Base-by-base conservation (phyloP, 1,140 invertebrate species). In the Drosophila neocordata region DNA sequence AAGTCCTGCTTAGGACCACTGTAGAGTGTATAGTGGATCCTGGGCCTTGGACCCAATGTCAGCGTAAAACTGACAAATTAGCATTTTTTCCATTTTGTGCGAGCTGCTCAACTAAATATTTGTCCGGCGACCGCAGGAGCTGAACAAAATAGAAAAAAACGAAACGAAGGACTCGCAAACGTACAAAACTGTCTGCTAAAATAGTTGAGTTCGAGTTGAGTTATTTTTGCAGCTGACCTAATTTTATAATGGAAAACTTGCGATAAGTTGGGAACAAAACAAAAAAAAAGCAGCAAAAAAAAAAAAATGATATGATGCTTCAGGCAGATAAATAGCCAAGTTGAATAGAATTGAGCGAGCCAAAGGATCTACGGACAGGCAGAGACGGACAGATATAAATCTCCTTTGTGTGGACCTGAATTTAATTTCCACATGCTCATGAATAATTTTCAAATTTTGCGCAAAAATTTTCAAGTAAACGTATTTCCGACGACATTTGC, bases 171-270 rank as follows among this genome's bases (percentile, higher is more conserved):
- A 48, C 41, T 48, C 41, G 41, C 41, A 44, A 44, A 18, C 41
- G 15, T 18, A 44, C 15, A 18, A 31, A 44, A 44, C 41, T 37
- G 66, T 57, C 75, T 75, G 70, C 74, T 79, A 79, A 84, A 88
- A 83, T 88, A 88, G 79, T 83, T 83, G 65, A 77, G 48, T 57
- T 20, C 65, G 63, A 76, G 82, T 79, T 79, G 83, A 88, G 83
- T 88, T 88, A 88, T 88, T 88, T 88, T 88, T 88, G 84, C 83
- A 88, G 83, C 83, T 88, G 83, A 88, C 83, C 83, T 83, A 88
- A 88, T 88, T 88, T 88, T 88, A 88, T 88, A 88, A 88, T 88
- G 83, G 83, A 88, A 88, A 88, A 88, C 76, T 88, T 88, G 82
- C 82, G 82, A 85, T 87, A 87, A 87, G 82, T 88, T 78, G 75